Evolutionary conservation across 2,888 invertebrate genomes (phyloP).

Genomic region (Athrips mouffetella): DNA sequence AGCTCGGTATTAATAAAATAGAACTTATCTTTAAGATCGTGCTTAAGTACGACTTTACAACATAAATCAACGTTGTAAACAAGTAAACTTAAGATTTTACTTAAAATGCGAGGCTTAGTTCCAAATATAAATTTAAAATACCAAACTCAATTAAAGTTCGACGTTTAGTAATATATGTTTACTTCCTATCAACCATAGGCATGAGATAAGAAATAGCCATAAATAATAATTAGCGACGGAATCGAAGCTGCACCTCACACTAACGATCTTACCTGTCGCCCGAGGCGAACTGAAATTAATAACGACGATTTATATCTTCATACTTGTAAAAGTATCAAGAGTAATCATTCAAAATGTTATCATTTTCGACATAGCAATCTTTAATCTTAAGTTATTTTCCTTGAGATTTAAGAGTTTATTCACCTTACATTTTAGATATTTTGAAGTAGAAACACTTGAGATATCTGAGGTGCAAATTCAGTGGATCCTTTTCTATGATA

Average conservation of each 20-base stretch:
- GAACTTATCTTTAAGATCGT: no score
- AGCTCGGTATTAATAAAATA: no score
- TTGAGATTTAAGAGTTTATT: no score
- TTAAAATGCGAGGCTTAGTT: no score
- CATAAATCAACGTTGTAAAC: no score
- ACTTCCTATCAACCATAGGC: slow-evolving; percentile 45
- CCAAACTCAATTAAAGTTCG: slow-evolving; percentile 24
- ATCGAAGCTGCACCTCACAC: slow-evolving; percentile 50
- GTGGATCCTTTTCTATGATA: no score
- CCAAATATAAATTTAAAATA: no score
- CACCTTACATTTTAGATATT: no score
- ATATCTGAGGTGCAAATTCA: no score
- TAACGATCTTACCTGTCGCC: slow-evolving; percentile 54
- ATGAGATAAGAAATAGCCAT: slow-evolving; percentile 47
- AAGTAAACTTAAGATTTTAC: no score
- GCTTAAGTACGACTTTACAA: no score
- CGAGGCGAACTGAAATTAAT: slow-evolving; percentile 51
- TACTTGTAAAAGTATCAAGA: slow-evolving; percentile 28
- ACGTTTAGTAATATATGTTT: slow-evolving; percentile 31
- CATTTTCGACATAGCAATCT: not conserved
- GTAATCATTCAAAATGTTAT: slow-evolving; percentile 30
- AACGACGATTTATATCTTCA: slow-evolving; percentile 58
- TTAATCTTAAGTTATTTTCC: not conserved
- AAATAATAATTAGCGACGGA: slow-evolving; percentile 64
- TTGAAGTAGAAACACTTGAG: no score